Evolutionary conservation across 2,113 vertebrate genomes (phyloP).

Genomic region (Pogona vitticeps): DNA sequence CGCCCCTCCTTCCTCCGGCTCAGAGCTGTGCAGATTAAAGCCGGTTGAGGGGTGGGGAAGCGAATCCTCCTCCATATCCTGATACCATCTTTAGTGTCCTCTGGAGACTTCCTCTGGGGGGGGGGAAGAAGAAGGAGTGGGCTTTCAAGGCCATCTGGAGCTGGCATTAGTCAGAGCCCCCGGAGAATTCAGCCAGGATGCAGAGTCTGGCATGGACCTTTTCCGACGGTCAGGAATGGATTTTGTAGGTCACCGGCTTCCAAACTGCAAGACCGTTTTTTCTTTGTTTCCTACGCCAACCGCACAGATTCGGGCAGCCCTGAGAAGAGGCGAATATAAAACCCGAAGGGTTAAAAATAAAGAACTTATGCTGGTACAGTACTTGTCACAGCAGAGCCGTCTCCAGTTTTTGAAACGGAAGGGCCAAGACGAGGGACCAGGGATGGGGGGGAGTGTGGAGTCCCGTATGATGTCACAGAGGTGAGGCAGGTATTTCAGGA

Average conservation of each 20-base stretch:
- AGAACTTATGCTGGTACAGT: too few species aligned
- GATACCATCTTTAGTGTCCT: background rate
- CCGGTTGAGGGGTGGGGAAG: fast-evolving
- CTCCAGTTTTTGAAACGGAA: too few species aligned
- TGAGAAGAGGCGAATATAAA: too few species aligned
- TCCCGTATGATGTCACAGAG: too few species aligned
- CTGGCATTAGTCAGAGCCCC: background rate
- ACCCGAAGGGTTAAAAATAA: too few species aligned
- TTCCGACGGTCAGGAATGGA: background rate
- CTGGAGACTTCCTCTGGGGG: background rate
- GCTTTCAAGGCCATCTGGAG: background rate
- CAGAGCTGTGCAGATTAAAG: background rate
- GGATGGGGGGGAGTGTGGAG: too few species aligned
- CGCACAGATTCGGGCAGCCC: too few species aligned
- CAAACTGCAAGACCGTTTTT: background rate
- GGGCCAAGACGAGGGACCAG: too few species aligned
- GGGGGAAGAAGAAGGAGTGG: background rate
- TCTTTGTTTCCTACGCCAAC: too few species aligned
- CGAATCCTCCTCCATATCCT: background rate
- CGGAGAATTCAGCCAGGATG: background rate
- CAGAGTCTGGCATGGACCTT: background rate
- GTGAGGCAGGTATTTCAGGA: too few species aligned
- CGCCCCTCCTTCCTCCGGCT: fast-evolving
- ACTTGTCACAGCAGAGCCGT: too few species aligned
- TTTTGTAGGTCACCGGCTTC: background rate